Conservation (phyloP, 1,140 invertebrate genomes). For the Leptinotarsa lineolata region DNA sequence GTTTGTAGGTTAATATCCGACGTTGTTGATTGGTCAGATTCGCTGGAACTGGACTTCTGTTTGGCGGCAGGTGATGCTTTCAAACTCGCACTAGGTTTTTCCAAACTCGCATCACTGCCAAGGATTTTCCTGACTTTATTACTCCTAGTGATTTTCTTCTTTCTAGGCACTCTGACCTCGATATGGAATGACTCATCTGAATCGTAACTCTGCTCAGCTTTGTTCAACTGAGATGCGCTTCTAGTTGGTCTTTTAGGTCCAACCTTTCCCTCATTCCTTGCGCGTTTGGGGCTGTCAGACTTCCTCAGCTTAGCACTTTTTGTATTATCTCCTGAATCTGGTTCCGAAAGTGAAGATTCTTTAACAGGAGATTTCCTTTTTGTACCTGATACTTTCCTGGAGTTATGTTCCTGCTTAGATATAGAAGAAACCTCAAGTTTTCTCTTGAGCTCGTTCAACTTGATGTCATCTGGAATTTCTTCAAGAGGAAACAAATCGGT, state of each 20-base stretch:
- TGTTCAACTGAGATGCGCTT: constrained; percentile 29
- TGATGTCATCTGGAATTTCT: constrained; percentile 14
- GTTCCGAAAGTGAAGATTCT: neutral
- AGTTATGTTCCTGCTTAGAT: neutral
- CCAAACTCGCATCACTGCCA: neutral
- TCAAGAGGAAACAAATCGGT: neutral
- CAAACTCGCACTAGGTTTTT: neutral
- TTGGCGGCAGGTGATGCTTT: constrained; percentile 4
- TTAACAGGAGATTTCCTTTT: constrained; percentile 13
- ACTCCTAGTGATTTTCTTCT: constrained; percentile 45
- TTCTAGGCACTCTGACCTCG: constrained; percentile 39
- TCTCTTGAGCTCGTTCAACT: constrained; percentile 7
- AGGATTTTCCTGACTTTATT: constrained; percentile 14
- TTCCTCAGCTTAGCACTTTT: neutral
- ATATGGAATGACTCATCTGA: constrained; percentile 45
- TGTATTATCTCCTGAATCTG: constrained; percentile 25
- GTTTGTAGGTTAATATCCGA: constrained; percentile 42
- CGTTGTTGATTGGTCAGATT: constrained; percentile 46
- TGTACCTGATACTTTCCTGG: neutral
- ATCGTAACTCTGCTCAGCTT: constrained; percentile 35
- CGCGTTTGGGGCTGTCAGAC: neutral
- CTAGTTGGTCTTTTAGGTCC: constrained; percentile 37
- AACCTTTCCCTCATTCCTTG: neutral
- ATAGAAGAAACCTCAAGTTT: neutral
- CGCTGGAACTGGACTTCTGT: constrained; percentile 26